Evolutionary conservation across 2,888 invertebrate species (phyloP).

Genomic region (Parnassius smintheus): DNA sequence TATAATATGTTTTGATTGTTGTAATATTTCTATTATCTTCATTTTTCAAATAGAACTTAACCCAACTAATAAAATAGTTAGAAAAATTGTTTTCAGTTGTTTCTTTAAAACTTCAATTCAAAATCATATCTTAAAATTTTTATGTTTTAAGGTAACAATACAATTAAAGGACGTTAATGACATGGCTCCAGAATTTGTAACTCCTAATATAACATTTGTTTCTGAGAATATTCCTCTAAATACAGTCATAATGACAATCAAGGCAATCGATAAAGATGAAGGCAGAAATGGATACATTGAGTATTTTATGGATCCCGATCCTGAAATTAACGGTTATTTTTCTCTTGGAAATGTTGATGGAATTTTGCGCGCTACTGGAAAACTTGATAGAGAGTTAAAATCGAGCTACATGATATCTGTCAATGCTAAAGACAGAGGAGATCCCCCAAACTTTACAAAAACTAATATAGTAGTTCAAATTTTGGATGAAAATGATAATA

Average conservation of each 20-base stretch:
- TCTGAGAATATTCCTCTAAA: constrained; percentile 92
- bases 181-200: constrained; percentile 92
- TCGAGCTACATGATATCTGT: constrained; percentile 88
- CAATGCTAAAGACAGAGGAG: constrained; percentile 93
- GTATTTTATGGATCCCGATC: constrained; percentile 87
- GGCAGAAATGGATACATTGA: constrained; percentile 95
- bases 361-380: constrained; percentile 90
- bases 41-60: not conserved
- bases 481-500: constrained; percentile 94
- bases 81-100: constrained; percentile 26
- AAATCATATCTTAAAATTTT: not conserved
- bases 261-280: constrained; percentile 94
- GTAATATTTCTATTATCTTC: not conserved
- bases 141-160: constrained; percentile 87
- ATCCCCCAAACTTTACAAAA: constrained; percentile 87
- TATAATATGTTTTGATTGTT: not conserved
- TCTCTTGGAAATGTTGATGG: constrained; percentile 94
- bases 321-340: constrained; percentile 85
- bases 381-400: constrained; percentile 90
- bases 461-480: constrained; percentile 87
- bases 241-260: constrained; percentile 93
- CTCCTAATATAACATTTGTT: constrained; percentile 88
- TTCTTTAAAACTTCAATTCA: constrained; percentile 22
- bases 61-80: constrained; percentile 8
- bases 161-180: constrained; percentile 95